A percentile compares a stretch with the other conserved stretches of the same genome.
Conservation (phyloP, 2,888 invertebrate species). For the Amblyjoppa proteus region DNA sequence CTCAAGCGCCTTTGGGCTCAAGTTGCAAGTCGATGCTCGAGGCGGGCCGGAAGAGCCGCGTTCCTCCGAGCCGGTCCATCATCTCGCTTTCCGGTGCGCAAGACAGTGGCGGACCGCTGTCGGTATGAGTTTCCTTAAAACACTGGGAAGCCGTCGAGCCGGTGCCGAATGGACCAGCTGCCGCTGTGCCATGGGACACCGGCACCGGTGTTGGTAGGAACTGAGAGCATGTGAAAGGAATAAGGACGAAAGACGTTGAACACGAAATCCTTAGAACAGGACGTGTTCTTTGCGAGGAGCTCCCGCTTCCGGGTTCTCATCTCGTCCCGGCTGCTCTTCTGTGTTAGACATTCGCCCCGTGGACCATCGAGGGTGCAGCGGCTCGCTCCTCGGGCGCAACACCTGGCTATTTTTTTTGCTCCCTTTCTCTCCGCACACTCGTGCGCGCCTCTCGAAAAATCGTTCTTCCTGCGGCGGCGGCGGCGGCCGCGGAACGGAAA, state of each 20-base stretch:
- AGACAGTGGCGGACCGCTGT: conserved; percentile 46
- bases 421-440: conserved; percentile 33
- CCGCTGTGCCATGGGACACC: conserved; percentile 58
- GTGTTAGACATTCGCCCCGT: conserved; percentile 77
- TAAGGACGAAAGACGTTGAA: conserved; percentile 62
- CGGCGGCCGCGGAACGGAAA: neutral
- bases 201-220: conserved; percentile 14
- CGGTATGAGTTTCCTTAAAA: conserved; percentile 77
- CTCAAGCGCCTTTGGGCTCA: conserved; percentile 37
- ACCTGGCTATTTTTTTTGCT: conserved; percentile 77
- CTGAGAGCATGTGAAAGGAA: conserved; percentile 63
- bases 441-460: conserved; percentile 26
- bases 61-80: conserved; percentile 44
- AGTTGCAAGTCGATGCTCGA: conserved; percentile 27
- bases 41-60: conserved; percentile 32
- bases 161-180: conserved; percentile 61
- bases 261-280: conserved; percentile 82
- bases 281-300: conserved; percentile 79
- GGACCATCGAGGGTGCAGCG: conserved; percentile 53
- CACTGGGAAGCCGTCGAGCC: conserved; percentile 72
- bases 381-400: conserved; percentile 69
- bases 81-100: conserved; percentile 65
- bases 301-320: conserved; percentile 82
- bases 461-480: conserved; percentile 23
- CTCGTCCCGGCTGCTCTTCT: conserved; percentile 65